Conservation (phyloP, 1,140 invertebrate genomes). For the Planococcus citri region DNA sequence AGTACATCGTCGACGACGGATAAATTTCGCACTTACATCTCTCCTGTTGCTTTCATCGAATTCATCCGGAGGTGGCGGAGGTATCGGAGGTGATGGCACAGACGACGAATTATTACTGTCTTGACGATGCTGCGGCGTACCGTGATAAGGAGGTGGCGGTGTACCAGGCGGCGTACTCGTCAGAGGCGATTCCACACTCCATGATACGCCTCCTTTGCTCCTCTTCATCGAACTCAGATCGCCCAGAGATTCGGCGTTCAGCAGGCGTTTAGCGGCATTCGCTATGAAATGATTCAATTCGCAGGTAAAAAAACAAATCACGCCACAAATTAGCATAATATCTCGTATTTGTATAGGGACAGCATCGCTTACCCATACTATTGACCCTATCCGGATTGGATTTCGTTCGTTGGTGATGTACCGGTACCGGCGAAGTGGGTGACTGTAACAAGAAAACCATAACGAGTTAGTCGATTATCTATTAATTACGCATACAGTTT, state of each 20-base stretch:
- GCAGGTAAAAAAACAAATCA: too few species aligned
- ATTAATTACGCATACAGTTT: neutral
- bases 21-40: neutral
- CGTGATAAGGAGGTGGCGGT: slow-evolving; percentile 68
- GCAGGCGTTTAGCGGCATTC: neutral
- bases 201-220: slow-evolving; percentile 32
- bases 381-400: slow-evolving; percentile 53
- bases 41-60: slow-evolving; percentile 16
- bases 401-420: slow-evolving; percentile 47
- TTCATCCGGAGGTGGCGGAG: slow-evolving; percentile 20
- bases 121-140: neutral
- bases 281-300: neutral
- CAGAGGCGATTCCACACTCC: slow-evolving; percentile 36
- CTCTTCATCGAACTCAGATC: slow-evolving; percentile 39
- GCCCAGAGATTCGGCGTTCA: slow-evolving; percentile 46
- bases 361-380: slow-evolving; percentile 28
- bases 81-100: neutral
- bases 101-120: neutral
- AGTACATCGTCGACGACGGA: too few species aligned
- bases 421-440: slow-evolving; percentile 9
- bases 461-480: slow-evolving; percentile 10
- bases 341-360: too few species aligned
- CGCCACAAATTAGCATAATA: too few species aligned
- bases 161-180: slow-evolving; percentile 62
- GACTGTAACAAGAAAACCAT: slow-evolving; percentile 10